Evolutionary conservation across 2,797 vertebrate species (phyloP).

Genomic region (Sebastes paucispinis): DNA sequence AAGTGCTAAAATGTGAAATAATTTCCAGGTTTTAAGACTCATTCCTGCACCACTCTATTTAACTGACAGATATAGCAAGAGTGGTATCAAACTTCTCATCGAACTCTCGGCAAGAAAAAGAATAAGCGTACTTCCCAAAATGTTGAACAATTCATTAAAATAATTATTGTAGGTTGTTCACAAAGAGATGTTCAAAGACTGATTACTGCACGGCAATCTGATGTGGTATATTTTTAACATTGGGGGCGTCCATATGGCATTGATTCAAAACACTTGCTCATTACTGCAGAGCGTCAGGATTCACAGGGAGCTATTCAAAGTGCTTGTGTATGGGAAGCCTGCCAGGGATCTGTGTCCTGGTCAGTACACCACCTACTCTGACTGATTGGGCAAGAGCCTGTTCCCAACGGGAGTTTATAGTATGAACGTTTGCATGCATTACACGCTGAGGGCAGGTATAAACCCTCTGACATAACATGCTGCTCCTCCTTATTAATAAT

Average conservation of each 20-base stretch:
- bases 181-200: background rate
- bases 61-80: background rate
- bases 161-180: background rate
- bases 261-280: background rate
- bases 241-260: background rate
- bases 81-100: background rate
- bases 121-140: too few relatives aligned
- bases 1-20: too few relatives aligned
- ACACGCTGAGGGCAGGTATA: conserved; percentile 23
- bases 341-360: background rate
- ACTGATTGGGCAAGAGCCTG: background rate
- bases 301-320: background rate
- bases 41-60: background rate
- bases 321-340: background rate
- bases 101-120: background rate
- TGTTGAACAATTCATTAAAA: background rate
- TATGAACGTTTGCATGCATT: background rate
- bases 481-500: conserved; percentile 56
- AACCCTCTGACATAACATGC: conserved; percentile 55
- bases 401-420: background rate
- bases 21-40: too few relatives aligned
- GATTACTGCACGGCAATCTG: background rate
- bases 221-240: background rate
- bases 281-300: background rate
- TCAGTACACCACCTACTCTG: background rate